Percentiles rank a stretch among this genome's conserved stretches.
These are phyloP conservation scores for Morelia viridis DNA, from an alignment of 2,797 vertebrate genomes.

Conservation along the genomic window DNA sequence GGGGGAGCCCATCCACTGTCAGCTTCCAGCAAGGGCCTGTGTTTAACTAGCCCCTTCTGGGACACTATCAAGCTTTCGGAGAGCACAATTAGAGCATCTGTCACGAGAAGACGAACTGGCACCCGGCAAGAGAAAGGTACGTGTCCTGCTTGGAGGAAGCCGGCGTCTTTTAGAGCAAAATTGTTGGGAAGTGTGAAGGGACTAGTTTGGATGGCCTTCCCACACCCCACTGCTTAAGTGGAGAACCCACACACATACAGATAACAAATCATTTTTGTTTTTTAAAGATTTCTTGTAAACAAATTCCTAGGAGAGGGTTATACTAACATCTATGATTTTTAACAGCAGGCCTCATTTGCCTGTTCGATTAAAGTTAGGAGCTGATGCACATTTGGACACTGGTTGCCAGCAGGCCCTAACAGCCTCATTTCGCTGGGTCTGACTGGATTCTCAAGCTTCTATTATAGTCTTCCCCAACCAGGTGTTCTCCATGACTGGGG, in stretches of 20 bases:
- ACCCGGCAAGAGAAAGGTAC: not conserved
- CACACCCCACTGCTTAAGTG: accelerated
- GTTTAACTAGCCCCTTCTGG: constrained; percentile 33
- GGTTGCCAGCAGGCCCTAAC: not conserved
- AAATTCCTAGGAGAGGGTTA: not conserved
- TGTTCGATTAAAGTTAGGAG: not conserved
- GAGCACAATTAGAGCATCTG: constrained; percentile 42
- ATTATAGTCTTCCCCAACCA: not conserved
- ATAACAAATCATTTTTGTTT: not conserved
- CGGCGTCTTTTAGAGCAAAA: not conserved
- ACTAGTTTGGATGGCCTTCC: not conserved
- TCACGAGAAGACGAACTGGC: constrained; percentile 25
- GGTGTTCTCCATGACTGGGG: not conserved
- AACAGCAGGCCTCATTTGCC: not conserved
- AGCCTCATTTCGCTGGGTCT: not conserved
- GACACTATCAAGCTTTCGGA: constrained; percentile 20
- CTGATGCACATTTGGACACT: not conserved
- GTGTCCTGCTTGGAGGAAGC: constrained; percentile 19
- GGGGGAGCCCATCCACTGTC: constrained; percentile 68
- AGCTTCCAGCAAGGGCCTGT: constrained; percentile 33
- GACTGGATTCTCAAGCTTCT: not conserved
- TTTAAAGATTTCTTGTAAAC: not conserved
- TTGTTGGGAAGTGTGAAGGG: not conserved
- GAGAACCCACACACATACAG: not conserved
- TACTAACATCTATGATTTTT: not conserved